Evolutionary conservation across 2,888 invertebrate species (phyloP).

Genomic region (Plebejus argus): DNA sequence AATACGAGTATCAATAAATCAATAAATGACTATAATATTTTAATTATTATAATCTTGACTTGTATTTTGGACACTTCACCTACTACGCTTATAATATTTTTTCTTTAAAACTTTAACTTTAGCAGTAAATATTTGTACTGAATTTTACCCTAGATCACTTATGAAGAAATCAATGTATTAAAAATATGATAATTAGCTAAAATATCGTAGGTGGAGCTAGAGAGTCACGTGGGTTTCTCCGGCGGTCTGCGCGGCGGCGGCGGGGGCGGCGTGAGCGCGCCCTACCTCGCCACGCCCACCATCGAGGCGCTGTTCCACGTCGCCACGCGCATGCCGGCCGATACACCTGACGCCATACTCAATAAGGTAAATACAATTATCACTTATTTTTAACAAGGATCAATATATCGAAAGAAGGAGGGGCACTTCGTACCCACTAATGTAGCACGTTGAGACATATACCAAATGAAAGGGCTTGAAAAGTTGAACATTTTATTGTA

Average conservation of each 20-base stretch:
- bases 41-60: no score
- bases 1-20: not conserved
- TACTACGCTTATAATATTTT: no score
- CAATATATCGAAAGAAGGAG: no score
- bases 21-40: not conserved
- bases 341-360: constrained; percentile 91
- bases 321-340: constrained; percentile 97
- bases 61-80: no score
- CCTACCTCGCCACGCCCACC: constrained; percentile 96
- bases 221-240: constrained; percentile 96
- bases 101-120: no score
- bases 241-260: constrained; percentile 95
- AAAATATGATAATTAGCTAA: not conserved
- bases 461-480: no score
- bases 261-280: constrained; percentile 96
- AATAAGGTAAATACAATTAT: constrained; percentile 83
- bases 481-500: no score
- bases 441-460: no score
- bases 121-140: no score
- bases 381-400: no score
- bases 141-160: no score
- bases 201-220: constrained; percentile 87
- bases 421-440: no score
- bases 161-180: not conserved
- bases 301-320: constrained; percentile 98